These are phyloP conservation scores for Pongo pygmaeus DNA, from an alignment of 2,113 vertebrate species.

Conservation along the genomic window DNA sequence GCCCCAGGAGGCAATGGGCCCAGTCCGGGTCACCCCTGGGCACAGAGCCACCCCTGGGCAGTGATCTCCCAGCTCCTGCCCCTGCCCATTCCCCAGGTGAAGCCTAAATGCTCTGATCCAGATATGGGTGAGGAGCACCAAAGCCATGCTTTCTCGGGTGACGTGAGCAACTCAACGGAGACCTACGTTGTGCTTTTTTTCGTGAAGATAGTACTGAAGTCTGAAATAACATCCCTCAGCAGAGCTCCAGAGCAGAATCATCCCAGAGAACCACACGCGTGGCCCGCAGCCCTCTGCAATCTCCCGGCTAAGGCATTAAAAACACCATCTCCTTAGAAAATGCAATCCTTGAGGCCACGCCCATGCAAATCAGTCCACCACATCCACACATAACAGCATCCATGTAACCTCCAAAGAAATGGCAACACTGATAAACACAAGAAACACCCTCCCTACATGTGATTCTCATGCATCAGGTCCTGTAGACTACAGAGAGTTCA, in stretches of 20 bases:
- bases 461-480: not conserved
- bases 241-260: not conserved
- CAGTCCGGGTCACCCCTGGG: not conserved
- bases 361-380: rapidly evolving
- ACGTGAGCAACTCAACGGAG: not conserved
- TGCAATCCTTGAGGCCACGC: rapidly evolving
- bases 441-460: rapidly evolving
- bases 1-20: not conserved
- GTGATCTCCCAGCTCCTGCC: not conserved
- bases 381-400: not conserved
- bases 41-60: not conserved
- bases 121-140: not conserved
- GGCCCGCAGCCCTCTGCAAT: not conserved
- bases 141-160: not conserved
- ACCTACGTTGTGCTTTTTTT: not conserved
- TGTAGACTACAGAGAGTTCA: rapidly evolving
- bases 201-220: not conserved
- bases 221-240: not conserved
- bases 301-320: not conserved
- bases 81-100: not conserved
- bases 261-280: rapidly evolving
- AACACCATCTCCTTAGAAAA: not conserved
- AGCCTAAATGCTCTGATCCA: not conserved
- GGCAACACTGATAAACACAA: not conserved
- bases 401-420: rapidly evolving